Percentiles rank a stretch among this genome's conserved stretches.
phyloP scores from a whole-genome alignment of 2,888 invertebrate genomes.

The Cryptus armator region DNA sequence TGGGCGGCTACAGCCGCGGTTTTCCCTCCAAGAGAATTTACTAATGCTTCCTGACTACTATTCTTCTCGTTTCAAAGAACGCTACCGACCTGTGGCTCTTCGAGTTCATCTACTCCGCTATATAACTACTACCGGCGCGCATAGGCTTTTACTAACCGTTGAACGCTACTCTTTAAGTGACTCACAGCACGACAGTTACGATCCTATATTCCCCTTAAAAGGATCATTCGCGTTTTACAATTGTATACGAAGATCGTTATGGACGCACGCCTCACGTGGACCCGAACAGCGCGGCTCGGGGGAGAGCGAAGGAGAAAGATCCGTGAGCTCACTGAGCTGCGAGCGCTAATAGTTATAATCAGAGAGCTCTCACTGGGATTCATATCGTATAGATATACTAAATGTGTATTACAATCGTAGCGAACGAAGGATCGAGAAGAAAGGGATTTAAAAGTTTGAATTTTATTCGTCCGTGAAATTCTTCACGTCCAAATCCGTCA shows the following conservation, averaged over 20 bases:
- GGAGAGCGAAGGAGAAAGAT: conserved; percentile 21
- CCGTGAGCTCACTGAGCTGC: conserved; percentile 17
- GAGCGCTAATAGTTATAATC: conserved; percentile 42
- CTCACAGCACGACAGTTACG: conserved; percentile 62
- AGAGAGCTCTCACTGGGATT: conserved; percentile 5
- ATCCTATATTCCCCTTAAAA: conserved; percentile 63
- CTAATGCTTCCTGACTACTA: conserved; percentile 23
- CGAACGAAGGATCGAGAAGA: not conserved
- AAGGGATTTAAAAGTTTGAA: not conserved
- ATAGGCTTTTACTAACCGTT: conserved; percentile 28
- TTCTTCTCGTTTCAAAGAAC: not conserved
- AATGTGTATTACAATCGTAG: not conserved
- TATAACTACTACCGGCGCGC: conserved; percentile 19
- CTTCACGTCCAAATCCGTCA: conserved; percentile 26
- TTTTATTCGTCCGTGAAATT: conserved; percentile 2
- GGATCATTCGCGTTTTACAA: conserved; percentile 58
- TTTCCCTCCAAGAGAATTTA: conserved; percentile 16
- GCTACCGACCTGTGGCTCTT: conserved; percentile 14
- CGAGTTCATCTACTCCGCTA: conserved; percentile 30
- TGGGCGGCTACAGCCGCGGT: not conserved
- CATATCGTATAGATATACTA: not conserved
- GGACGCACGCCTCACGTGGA: conserved; percentile 14
- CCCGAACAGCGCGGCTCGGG: not conserved
- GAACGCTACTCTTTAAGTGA: conserved; percentile 55
- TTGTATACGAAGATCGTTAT: conserved; percentile 51